Percentiles rank a stretch among this genome's conserved stretches.
phyloP scores from a whole-genome alignment of 2,113 vertebrate species.

The Channa maculata region DNA sequence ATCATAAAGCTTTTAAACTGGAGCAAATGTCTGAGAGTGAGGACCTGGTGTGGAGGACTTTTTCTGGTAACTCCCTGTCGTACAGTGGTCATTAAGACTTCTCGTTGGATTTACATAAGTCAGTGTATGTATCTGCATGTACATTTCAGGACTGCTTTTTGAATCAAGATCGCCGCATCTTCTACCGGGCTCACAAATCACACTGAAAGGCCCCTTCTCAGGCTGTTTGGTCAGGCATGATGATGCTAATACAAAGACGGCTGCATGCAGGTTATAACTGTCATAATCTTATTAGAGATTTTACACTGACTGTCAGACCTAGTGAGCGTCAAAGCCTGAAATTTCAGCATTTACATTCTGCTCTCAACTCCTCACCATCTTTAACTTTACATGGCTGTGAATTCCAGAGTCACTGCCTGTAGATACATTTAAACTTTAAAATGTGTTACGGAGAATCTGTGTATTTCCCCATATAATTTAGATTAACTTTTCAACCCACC shows the following conservation, averaged over 20 bases:
- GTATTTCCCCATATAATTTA: constrained; percentile 1
- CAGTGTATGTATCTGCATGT: background rate
- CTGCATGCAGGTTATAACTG: constrained; percentile 52
- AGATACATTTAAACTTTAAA: constrained; percentile 27
- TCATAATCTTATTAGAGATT: constrained; percentile 54
- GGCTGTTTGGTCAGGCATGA: constrained; percentile 28
- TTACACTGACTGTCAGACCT: constrained; percentile 47
- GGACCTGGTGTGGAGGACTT: background rate
- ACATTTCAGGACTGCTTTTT: constrained; percentile 5
- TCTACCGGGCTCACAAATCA: constrained; percentile 26
- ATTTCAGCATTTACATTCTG: constrained; percentile 47
- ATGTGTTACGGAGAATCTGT: background rate
- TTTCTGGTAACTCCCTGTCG: background rate
- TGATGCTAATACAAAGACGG: constrained; percentile 38
- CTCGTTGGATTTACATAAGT: constrained; percentile 4
- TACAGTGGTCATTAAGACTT: constrained; percentile 18
- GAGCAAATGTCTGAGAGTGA: background rate
- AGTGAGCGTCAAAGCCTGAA: constrained; percentile 45
- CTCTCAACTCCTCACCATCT: constrained; percentile 33
- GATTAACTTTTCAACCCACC: background rate
- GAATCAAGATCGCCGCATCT: constrained; percentile 19
- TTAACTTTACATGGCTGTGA: constrained; percentile 31
- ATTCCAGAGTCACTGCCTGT: constrained; percentile 21
- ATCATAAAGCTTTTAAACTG: background rate
- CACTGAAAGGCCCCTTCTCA: constrained; percentile 20